Evolutionary conservation across 2,113 vertebrate genomes (phyloP), one percentile per base, ranked within the genome.

Genomic region (Echinops telfairi): DNA sequence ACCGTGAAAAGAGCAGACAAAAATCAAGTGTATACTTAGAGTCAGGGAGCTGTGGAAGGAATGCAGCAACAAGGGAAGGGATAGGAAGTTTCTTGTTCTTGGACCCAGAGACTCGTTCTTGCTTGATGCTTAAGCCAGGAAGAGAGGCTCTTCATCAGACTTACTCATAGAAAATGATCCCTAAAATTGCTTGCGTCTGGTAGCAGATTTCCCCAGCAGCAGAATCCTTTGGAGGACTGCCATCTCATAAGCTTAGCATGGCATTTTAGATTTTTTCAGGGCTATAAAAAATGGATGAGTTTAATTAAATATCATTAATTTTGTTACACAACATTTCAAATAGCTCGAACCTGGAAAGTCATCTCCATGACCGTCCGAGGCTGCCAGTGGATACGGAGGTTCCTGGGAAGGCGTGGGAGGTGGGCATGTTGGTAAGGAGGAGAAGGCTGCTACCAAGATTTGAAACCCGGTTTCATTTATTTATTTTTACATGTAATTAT

Each of bases 291-390:
- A 88, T 93, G 92, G 95, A 93, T 97, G 98, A 79, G 80, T 98
- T 98, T 97, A 98, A 98, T 98, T 97, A 98, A 98, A 97, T 94
- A 53, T 87, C 96, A 97, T 98, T 97, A 97, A 95, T 97, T 97
- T 97, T 97, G 96, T 97, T 93, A 88, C 92, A 94, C 93, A 94
- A 88, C 85, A 92, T 91, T 96, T 94, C 0, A 96, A 96, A 94
- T 96, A 95, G 85, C 89, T 96, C 89, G 0, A 38, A 94, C 86
- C 66, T 84, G 79, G 84, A 92, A 88, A 94, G 91, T 91, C 93
- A 57, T 96, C 1, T 20, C 96, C 40, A 76, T 93, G 95, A 64
- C 66, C 71, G 57, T 66, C 33, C 14, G 89, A 88, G 58, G 22
- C 86, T 93, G 87, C 89, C 88, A 88, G 71, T 47, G 31, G 83